phyloP scores from a whole-genome alignment of 2,113 vertebrate genomes.

The Junco hyemalis region DNA sequence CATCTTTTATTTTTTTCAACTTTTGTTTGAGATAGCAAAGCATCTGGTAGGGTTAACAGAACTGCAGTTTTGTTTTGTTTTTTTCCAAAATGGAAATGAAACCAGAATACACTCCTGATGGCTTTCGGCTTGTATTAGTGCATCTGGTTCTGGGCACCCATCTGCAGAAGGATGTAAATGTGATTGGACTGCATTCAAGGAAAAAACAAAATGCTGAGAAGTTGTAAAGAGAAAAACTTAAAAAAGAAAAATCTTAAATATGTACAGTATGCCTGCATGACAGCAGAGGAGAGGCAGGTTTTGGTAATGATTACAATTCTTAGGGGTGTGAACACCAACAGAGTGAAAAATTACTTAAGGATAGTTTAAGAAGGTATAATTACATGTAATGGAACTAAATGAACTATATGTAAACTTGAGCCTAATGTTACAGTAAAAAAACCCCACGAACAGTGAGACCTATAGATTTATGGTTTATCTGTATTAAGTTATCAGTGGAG shows the following conservation, averaged over 20 bases:
- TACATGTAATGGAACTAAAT: neutral
- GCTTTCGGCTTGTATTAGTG: neutral
- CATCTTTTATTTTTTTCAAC: neutral
- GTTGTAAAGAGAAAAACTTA: neutral
- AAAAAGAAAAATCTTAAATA: neutral
- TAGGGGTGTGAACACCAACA: neutral
- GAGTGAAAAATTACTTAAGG: neutral
- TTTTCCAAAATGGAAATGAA: slow-evolving; percentile 43
- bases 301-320: neutral
- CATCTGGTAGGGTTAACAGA: slow-evolving; percentile 1
- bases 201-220: neutral
- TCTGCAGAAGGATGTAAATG: slow-evolving; percentile 12
- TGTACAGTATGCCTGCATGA: neutral
- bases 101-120: neutral
- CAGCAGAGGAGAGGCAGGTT: neutral
- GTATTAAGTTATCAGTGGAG: neutral
- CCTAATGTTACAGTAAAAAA: neutral
- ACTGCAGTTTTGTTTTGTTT: neutral
- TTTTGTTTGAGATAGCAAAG: neutral
- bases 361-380: neutral
- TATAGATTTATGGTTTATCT: neutral
- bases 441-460: neutral
- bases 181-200: neutral
- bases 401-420: neutral
- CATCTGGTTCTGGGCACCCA: slow-evolving; percentile 11